Percentiles rank a stretch among this genome's conserved stretches.
Evolutionary conservation across 2,888 invertebrate genomes (phyloP).

Genomic region (Platycheirus rosarum): DNA sequence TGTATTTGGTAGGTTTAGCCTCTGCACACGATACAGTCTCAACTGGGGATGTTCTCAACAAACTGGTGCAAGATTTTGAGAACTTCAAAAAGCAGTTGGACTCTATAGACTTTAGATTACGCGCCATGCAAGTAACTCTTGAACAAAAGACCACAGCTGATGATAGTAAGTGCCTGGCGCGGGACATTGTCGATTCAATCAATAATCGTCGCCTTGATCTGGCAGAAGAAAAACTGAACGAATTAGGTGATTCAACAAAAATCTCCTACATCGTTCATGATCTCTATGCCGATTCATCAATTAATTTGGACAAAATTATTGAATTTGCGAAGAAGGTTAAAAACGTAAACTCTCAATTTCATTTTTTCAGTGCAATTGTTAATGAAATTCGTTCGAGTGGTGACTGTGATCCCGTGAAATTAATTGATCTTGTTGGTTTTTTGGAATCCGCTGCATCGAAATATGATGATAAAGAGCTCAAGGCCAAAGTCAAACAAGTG

Average conservation of each 20-base stretch:
- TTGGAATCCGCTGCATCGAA: neutral
- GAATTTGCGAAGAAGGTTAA: too few relatives aligned
- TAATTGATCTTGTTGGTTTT: slow-evolving; percentile 29
- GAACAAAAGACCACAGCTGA: slow-evolving; percentile 9
- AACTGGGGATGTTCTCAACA: neutral
- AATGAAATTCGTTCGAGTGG: slow-evolving; percentile 37
- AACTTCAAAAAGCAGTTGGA: slow-evolving; percentile 20
- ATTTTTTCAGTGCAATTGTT: slow-evolving; percentile 13
- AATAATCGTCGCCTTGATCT: slow-evolving; percentile 6
- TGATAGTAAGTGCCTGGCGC: slow-evolving; percentile 22
- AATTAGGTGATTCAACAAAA: neutral
- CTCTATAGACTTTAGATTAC: slow-evolving; percentile 15
- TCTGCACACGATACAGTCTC: neutral
- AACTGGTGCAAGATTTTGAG: slow-evolving; percentile 31
- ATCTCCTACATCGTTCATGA: slow-evolving; percentile 23
- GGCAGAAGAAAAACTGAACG: slow-evolving; percentile 23
- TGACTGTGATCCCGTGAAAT: slow-evolving; percentile 17
- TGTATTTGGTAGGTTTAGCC: neutral
- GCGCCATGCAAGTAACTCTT: slow-evolving; percentile 2
- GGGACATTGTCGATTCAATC: slow-evolving; percentile 29
- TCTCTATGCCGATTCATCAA: too few relatives aligned
- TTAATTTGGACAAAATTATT: too few relatives aligned
- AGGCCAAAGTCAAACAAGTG: neutral
- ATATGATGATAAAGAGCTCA: neutral
- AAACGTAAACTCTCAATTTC: too few relatives aligned